Evolutionary conservation across 2,888 invertebrate species (phyloP).

Genomic region (Dorcus parallelipipedus): DNA sequence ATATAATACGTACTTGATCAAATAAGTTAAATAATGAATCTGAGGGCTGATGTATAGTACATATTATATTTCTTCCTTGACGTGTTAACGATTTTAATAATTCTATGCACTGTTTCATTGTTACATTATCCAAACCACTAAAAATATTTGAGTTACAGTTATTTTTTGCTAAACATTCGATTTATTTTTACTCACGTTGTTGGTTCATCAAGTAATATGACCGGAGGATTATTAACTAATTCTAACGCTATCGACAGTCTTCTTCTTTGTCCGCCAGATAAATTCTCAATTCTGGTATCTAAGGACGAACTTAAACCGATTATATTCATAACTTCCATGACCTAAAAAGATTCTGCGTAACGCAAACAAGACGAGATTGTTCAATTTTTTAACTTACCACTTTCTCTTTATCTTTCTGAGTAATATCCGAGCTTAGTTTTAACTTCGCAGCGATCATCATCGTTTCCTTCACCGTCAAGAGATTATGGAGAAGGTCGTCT

Average conservation of each 20-base stretch:
- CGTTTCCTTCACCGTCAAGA: slow-evolving; percentile 69
- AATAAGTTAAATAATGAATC: slow-evolving; percentile 73
- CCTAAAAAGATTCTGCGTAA: slow-evolving; percentile 47
- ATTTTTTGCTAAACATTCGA: background rate
- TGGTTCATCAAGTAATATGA: slow-evolving; percentile 79
- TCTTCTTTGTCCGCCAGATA: slow-evolving; percentile 78
- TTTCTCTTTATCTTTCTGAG: slow-evolving; percentile 57
- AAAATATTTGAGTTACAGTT: slow-evolving; percentile 22
- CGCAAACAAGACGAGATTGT: too few species aligned
- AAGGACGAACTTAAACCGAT: slow-evolving; percentile 65
- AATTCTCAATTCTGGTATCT: slow-evolving; percentile 60
- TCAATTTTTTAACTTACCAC: slow-evolving; percentile 49
- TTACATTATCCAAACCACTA: slow-evolving; percentile 71
- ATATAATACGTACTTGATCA: slow-evolving; percentile 54
- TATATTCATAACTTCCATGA: slow-evolving; percentile 69
- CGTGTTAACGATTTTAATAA: slow-evolving; percentile 67
- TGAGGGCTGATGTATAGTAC: slow-evolving; percentile 79
- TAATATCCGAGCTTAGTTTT: slow-evolving; percentile 63
- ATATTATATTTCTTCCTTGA: slow-evolving; percentile 71
- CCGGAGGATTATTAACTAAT: slow-evolving; percentile 77
- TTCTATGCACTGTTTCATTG: slow-evolving; percentile 69
- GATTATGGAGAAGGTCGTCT: slow-evolving; percentile 67
- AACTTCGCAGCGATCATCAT: slow-evolving; percentile 72
- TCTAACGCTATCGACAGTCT: slow-evolving; percentile 73
- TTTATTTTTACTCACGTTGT: slow-evolving; percentile 61